Base-by-base conservation (phyloP, 2,113 vertebrate genomes). In the Rhynchopsitta pachyrhyncha region DNA sequence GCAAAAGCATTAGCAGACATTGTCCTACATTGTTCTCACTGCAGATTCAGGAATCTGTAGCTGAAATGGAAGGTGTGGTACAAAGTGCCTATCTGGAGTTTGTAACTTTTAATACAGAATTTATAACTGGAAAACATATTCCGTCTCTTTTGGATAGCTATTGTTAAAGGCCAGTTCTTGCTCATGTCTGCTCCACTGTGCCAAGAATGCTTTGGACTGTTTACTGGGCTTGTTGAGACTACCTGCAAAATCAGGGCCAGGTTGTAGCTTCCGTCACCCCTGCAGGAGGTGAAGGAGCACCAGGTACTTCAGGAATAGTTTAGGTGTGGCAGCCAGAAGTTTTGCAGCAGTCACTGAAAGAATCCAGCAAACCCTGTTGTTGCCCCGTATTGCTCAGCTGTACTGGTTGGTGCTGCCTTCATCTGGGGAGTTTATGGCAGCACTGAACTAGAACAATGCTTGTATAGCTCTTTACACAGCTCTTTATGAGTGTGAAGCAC, bases 291-390 rank as follows among this genome's bases (percentile, higher is more conserved):
- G 60, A 82, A 95, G 96, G 52, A 93, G 86, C 73, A 67, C 27
- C 59, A 62, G 90, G 86, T 91, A 91, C 69, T 94, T 81, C 92
- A 96, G 93, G 96, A 95, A 84, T 79, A 91, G 64, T 42, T 82
- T 9, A 62, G 74, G 62, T 86, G 86, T 66, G 77, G 74, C 92
- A 82, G 81, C 7, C 76, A 86, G 85, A 67, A 86, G 29, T 75
- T 49, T 18, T 85, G 74, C 66, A 89, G 63, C 66, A 44, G 68
- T 52, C 35, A 1, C 70, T 66, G 69, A n/a, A 57, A 53, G 63
- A 69, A 13, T 7, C 55, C 70, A 67, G 44, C 4, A 23, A 37
- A 14, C 39, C 2, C 37, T 94, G 28, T 7, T 64, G 76, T 46
- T 47, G 0, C 42, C 55, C 23, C 23, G 3, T 15, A 1, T 14